Evolutionary conservation across 1,140 invertebrate genomes (phyloP), one percentile per base, ranked within the genome.

Genomic region (Argopecten irradians): DNA sequence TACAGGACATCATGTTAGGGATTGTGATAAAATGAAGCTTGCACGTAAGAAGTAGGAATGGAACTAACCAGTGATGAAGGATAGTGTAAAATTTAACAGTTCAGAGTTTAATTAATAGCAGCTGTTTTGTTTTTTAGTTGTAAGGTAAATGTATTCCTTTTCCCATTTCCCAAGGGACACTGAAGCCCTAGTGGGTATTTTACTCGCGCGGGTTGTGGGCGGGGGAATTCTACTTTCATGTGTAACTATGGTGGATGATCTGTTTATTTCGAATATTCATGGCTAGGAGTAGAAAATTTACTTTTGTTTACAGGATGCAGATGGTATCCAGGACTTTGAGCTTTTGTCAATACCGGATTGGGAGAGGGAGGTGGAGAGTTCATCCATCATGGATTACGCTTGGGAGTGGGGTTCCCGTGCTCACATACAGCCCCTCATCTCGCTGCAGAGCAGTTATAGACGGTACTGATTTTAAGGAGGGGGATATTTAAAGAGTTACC

Each of bases 361-460:
- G 85, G 85, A 86, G 34, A 2, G 41, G 22, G 35, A 41, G 16
- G 55, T 55, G 34, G 36, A 89, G 82, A 33, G n/a, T 83, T 11
- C 35, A 84, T 11, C 84, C 85, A 84, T 41, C 34, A 88, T 88
- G 89, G 83, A 32, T 43, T 32, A 87, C 86, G 85, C 87, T 86
- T 55, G 85, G 19, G 84, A 83, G 87, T 14, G 16, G 46, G 39
- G 16, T 86, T n/a, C 85, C 87, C 82, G 82, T 46, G 82, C 86
- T 46, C 43, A 32, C 82, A 87, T 83, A n/a, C 33, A 14, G 86
- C 2, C n/a, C n/a, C n/a, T n/a, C n/a, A n/a, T n/a, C n/a, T n/a
- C n/a, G n/a, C n/a, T n/a, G n/a, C n/a, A n/a, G n/a, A n/a, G 84
- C 39, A 0, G 7, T 89, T 0, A 71, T 22, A 39, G 41, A 89